phyloP scores from a whole-genome alignment of 2,888 invertebrate species.

The Acrocera orbiculus region DNA sequence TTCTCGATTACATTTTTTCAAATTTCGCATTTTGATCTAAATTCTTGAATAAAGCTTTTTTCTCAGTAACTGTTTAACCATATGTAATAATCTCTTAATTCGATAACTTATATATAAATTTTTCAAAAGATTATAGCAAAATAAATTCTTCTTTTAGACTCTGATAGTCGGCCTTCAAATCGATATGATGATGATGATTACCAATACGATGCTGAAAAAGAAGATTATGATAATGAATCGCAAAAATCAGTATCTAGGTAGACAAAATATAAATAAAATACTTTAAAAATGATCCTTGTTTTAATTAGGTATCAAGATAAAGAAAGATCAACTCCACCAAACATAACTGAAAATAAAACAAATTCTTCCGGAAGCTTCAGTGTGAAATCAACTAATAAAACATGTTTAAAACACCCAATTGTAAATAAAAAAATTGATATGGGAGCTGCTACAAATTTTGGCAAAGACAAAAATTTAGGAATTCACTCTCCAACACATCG shows the following conservation, averaged over 20 bases:
- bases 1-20: not conserved
- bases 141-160: too few relatives aligned
- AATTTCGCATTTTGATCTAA: not conserved
- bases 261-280: too few relatives aligned
- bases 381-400: too few relatives aligned
- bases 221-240: constrained; percentile 49
- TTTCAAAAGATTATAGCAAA: too few relatives aligned
- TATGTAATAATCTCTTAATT: too few relatives aligned
- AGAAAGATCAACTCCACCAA: constrained; percentile 25
- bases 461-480: constrained; percentile 30
- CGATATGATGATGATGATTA: constrained; percentile 36
- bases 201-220: constrained; percentile 44
- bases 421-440: constrained; percentile 40
- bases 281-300: too few relatives aligned
- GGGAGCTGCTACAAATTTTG: constrained; percentile 52
- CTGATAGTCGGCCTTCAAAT: constrained; percentile 22
- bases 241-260: too few relatives aligned
- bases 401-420: too few relatives aligned
- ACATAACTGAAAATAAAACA: constrained; percentile 10
- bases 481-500: constrained; percentile 32
- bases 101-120: not conserved
- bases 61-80: not conserved
- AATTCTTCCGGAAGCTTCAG: too few relatives aligned
- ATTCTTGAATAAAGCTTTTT: not conserved
- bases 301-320: constrained; percentile 29